Evolutionary conservation across 2,888 invertebrate species (phyloP), one percentile per base, ranked within the genome.

Genomic region (Protonemura montana): DNA sequence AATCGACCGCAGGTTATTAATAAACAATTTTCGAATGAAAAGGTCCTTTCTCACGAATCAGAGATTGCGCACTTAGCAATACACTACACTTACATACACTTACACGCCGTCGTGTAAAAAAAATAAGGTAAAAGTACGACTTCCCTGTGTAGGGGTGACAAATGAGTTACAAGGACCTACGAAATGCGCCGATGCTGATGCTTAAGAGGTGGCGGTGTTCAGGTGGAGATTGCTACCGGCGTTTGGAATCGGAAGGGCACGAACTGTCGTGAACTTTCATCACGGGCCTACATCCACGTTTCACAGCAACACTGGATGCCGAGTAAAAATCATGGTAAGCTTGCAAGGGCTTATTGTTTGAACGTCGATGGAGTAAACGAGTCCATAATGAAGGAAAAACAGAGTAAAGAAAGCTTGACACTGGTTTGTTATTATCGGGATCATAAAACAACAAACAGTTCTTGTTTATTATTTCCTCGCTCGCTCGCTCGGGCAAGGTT

Each of bases 1-100:
- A 59, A 59, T 59, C 59, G 59, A 59, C 59, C 59, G 59, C 59
- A 59, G 59, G 59, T 59, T 59, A 59, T 59, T 59, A 16, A 59
- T 59, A 59, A 59, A 59, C 21, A 59, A 59, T 59, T 21, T 21
- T 10, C 59, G 21, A 59, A 59, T 59, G 13, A 59, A 59, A 59
- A 21, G 59, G 16, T 21, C 13, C 16, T 21, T 59, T 59, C 59
- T 59, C 59, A 59, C 59, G 59, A 59, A 59, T 10, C 35, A 10
- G 35, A 35, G 35, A 35, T 3, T 35, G 35, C 35, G 35, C 35
- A 35, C 35, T 35, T 35, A 3, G 35, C 3, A 35, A n/a, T n/a
- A n/a, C n/a, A n/a, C n/a, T n/a, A n/a, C n/a, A n/a, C n/a, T n/a
- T n/a, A n/a, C n/a, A n/a, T n/a, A n/a, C n/a, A n/a, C n/a, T n/a